phyloP scores from a whole-genome alignment of 1,140 invertebrate species.

The Hypsibius dujardini region DNA sequence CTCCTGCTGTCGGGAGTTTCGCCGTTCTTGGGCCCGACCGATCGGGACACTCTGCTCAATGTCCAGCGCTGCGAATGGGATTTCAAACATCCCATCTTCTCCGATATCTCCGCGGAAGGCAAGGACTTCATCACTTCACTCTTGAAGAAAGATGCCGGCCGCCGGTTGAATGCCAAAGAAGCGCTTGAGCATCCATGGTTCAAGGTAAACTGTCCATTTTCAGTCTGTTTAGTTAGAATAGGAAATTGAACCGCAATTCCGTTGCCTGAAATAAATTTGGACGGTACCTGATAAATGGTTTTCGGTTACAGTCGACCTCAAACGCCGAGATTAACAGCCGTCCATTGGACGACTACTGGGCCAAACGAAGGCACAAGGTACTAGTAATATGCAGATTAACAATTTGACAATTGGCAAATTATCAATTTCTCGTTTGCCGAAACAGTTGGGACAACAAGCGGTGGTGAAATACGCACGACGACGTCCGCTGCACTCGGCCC shows the following conservation, averaged over 20 bases:
- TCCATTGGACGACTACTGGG: slow-evolving; percentile 17
- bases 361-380: slow-evolving; percentile 15
- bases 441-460: neutral
- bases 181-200: slow-evolving; percentile 12
- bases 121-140: slow-evolving; percentile 70
- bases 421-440: neutral
- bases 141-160: slow-evolving; percentile 32
- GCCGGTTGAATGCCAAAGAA: neutral
- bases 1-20: slow-evolving; percentile 40
- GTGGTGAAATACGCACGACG: slow-evolving; percentile 16
- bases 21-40: slow-evolving; percentile 48
- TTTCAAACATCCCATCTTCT: slow-evolving; percentile 32
- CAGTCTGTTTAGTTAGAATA: neutral
- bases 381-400: too few species aligned
- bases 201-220: neutral
- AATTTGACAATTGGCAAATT: too few species aligned
- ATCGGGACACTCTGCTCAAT: slow-evolving; percentile 64
- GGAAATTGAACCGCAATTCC: too few species aligned
- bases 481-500: neutral
- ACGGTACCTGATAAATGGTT: too few species aligned
- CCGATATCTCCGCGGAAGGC: slow-evolving; percentile 53
- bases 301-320: neutral
- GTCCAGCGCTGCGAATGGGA: slow-evolving; percentile 42
- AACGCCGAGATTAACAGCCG: slow-evolving; percentile 1
- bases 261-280: slow-evolving; percentile 5